These are phyloP conservation scores for Megaptera novaeangliae DNA, from an alignment of 2,113 vertebrate genomes.

Conservation along the genomic window DNA sequence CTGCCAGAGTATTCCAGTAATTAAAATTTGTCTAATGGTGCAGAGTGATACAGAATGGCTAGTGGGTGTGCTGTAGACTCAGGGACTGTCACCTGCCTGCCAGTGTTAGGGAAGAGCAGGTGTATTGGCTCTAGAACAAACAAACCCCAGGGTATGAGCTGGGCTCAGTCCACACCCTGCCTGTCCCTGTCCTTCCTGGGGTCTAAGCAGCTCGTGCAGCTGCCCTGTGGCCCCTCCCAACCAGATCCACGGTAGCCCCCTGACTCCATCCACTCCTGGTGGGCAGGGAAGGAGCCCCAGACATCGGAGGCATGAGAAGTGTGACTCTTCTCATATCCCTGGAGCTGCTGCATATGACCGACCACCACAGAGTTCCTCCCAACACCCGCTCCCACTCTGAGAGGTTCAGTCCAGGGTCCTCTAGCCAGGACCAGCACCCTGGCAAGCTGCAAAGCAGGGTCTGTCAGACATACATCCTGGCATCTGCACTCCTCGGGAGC, in stretches of 20 bases:
- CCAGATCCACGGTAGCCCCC: neutral
- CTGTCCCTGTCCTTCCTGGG: neutral
- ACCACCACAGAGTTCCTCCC: accelerated
- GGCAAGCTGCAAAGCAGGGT: accelerated
- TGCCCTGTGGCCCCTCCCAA: accelerated
- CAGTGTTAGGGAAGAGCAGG: neutral
- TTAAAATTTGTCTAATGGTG: neutral
- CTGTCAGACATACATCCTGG: neutral
- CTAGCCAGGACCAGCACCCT: neutral
- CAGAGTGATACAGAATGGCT: neutral
- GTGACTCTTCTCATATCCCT: neutral
- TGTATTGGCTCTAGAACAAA: neutral
- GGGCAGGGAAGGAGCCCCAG: neutral
- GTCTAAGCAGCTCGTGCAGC: neutral
- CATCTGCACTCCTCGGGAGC: neutral
- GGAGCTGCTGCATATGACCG: neutral
- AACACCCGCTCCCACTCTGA: neutral
- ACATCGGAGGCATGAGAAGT: neutral
- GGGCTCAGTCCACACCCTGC: neutral
- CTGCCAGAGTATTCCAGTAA: neutral
- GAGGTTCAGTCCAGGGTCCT: neutral
- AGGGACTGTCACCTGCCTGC: neutral
- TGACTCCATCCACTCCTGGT: neutral
- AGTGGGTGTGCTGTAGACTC: accelerated
- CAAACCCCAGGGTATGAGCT: neutral